Evolutionary conservation across 2,797 vertebrate species (phyloP), one percentile per base, ranked within the genome.

Genomic region (Danio aesculapii): DNA sequence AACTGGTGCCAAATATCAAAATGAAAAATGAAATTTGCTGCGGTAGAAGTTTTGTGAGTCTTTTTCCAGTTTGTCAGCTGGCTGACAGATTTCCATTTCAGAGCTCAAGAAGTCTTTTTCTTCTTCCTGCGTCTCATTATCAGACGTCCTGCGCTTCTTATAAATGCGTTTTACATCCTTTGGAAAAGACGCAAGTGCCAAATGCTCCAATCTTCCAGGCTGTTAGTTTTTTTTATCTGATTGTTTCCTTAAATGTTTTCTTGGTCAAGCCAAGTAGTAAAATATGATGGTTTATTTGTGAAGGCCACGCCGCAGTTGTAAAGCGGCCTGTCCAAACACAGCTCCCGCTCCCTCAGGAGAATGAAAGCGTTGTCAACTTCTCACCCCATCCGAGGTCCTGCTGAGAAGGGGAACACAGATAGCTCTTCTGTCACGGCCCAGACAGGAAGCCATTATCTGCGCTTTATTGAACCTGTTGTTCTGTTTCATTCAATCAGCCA

Each of bases 381-480:
- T 71, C 83, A 59, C 74, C 77, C 43, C 75, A 30, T 74, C 59
- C 47, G 16, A 12, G 52, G 70, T 73, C 78, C 68, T 81, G 83
- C 75, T 83, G 81, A 79, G 83, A 75, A 30, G 81, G 71, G 75
- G 78, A 69, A 46, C 58, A 44, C 75, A 81, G 77, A 81, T 77
- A 77, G 73, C 81, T 64, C 73, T 77, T 82, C 68, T 61, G 79
- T 84, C 77, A 77, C 77, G 52, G 77, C 71, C 76, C 79, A 84
- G 79, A 77, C 83, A 86, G 84, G 84, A 86, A 86, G 68, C 76
- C 64, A 84, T 86, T 84, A 87, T 82, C 75, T 87, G 75, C 75
- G 47, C 76, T 84, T 86, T 86, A 86, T 82, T 86, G 79, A 84
- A 79, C 81, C 84, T 84, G 86, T 83, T 86, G 78, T 87, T 83